These are phyloP conservation scores for Heteractis magnifica DNA, from an alignment of 92 coral and sea anemone species.

Conservation along the genomic window DNA sequence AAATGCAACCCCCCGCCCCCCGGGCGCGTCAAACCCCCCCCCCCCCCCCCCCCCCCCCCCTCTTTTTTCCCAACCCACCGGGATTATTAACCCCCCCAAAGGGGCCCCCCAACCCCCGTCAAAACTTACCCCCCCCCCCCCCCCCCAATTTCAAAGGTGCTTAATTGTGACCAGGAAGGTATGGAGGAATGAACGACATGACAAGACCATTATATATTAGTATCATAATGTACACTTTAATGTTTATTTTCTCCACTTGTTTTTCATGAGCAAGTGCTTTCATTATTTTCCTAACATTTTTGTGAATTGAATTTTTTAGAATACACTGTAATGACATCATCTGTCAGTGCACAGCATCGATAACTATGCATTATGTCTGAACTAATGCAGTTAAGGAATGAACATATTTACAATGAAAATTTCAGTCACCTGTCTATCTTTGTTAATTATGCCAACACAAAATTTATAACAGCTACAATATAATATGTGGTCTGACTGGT, in stretches of 20 bases:
- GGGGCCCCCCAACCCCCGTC: neutral
- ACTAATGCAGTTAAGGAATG: neutral
- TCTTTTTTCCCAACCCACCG: too few species aligned
- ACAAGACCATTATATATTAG: neutral
- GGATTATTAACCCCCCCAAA: too few species aligned
- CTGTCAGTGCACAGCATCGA: neutral
- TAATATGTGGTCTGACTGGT: too few species aligned
- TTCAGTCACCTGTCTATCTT: neutral
- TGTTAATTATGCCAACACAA: neutral
- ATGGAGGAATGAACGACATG: neutral
- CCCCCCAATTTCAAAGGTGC: too few species aligned
- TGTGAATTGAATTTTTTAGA: neutral
- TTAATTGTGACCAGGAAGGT: too few species aligned
- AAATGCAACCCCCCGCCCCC: too few species aligned
- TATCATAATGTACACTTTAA: neutral
- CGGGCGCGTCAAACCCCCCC: too few species aligned
- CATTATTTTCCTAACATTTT: neutral
- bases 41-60: too few species aligned
- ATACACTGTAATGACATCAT: neutral
- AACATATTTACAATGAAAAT: neutral
- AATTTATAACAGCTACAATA: too few species aligned
- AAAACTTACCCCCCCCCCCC: neutral
- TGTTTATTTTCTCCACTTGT: neutral
- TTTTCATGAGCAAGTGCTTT: slow-evolving; percentile 3
- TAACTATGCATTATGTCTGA: neutral